Evolutionary conservation across 2,888 invertebrate genomes (phyloP).

Genomic region (Diplolepis rosae): DNA sequence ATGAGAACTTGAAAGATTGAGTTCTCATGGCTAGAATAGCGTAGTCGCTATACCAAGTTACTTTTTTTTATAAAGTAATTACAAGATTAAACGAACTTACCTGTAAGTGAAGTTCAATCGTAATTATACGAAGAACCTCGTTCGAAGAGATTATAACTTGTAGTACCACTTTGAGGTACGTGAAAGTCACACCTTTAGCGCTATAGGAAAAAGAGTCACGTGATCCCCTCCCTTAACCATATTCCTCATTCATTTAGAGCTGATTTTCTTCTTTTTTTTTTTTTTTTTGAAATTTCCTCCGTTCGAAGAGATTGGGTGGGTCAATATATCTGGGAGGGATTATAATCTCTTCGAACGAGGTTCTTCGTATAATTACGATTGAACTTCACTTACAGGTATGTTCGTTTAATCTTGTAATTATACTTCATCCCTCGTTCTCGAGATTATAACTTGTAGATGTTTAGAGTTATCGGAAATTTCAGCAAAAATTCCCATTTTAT

Average conservation of each 20-base stretch:
- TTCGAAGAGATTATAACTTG: background rate
- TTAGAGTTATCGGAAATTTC: background rate
- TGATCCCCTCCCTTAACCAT: background rate
- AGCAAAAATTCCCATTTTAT: background rate
- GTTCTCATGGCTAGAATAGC: too few relatives aligned
- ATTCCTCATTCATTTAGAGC: background rate
- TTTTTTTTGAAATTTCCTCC: background rate
- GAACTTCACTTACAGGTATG: conserved; percentile 39
- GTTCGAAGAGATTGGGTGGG: background rate
- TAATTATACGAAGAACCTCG: too few relatives aligned
- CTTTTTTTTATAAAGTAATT: too few relatives aligned
- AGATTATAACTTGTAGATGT: conserved; percentile 7
- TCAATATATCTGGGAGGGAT: conserved; percentile 49
- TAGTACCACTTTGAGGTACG: background rate
- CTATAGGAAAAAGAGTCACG: background rate
- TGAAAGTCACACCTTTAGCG: background rate
- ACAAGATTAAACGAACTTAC: too few relatives aligned
- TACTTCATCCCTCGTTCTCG: background rate
- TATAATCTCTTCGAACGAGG: conserved; percentile 32
- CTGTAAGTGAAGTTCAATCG: too few relatives aligned
- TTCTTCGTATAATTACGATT: conserved; percentile 36
- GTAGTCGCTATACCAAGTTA: too few relatives aligned
- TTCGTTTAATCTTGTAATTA: background rate
- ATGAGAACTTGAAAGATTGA: too few relatives aligned
- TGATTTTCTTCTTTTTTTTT: background rate